Conservation (phyloP, 2,888 invertebrate genomes). For the Oegoconia quadripuncta region DNA sequence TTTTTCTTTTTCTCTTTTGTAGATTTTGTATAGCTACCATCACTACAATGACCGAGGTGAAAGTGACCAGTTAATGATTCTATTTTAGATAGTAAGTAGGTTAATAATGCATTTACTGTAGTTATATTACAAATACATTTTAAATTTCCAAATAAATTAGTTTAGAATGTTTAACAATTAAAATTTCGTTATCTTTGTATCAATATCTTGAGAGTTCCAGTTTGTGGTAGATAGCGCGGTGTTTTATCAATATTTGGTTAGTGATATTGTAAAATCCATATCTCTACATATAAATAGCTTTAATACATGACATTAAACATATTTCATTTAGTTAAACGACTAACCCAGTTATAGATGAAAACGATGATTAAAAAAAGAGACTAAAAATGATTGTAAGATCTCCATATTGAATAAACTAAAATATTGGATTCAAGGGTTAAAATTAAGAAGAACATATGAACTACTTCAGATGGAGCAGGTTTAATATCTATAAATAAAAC, state of each 20-base stretch:
- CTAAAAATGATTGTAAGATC: too few species aligned
- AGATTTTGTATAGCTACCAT: constrained; percentile 12
- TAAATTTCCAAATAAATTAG: background rate
- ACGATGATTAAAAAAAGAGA: too few species aligned
- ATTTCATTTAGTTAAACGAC: too few species aligned
- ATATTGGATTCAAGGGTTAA: too few species aligned
- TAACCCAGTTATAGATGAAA: too few species aligned
- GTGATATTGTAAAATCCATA: constrained; percentile 11
- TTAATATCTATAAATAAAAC: too few species aligned
- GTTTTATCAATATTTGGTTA: constrained; percentile 35
- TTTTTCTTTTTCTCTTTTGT: constrained; percentile 16
- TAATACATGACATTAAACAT: background rate
- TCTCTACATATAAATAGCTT: background rate
- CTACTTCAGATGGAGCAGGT: too few species aligned
- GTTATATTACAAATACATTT: too few species aligned
- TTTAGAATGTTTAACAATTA: constrained; percentile 8
- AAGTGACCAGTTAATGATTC: constrained; percentile 22
- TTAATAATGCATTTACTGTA: constrained; percentile 9
- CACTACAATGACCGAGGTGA: constrained; percentile 22
- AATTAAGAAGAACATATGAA: too few species aligned
- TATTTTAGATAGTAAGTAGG: constrained; percentile 10
- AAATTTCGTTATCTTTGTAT: constrained; percentile 23
- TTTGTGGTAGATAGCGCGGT: constrained; percentile 49
- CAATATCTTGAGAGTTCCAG: constrained; percentile 42
- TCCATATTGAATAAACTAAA: too few species aligned